These are phyloP conservation scores for Cheilosia scutellata DNA, from an alignment of 2,888 invertebrate genomes.

Conservation along the genomic window DNA sequence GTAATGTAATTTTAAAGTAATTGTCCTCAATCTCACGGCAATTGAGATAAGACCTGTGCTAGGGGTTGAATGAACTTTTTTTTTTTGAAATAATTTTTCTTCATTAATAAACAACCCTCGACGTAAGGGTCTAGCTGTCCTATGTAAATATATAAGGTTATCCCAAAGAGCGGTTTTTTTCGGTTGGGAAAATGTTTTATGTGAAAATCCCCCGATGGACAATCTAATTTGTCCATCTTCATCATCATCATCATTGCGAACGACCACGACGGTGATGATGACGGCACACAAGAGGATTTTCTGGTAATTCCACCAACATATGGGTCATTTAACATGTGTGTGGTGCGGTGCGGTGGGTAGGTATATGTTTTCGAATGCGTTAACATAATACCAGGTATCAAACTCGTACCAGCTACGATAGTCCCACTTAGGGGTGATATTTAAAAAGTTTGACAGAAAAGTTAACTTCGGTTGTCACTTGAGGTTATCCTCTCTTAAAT, in stretches of 20 bases:
- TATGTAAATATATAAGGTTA: slow-evolving; percentile 57
- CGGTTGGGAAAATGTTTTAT: slow-evolving; percentile 55
- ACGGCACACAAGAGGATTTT: slow-evolving; percentile 63
- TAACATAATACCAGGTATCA: slow-evolving; percentile 49
- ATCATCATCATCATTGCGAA: slow-evolving; percentile 59
- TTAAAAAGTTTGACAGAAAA: slow-evolving; percentile 60
- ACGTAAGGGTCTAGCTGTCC: slow-evolving; percentile 44
- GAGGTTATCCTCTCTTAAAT: slow-evolving; percentile 69
- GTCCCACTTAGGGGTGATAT: slow-evolving; percentile 37
- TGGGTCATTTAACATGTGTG: slow-evolving; percentile 70
- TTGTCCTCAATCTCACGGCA: slow-evolving; percentile 7
- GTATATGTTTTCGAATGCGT: slow-evolving; percentile 30
- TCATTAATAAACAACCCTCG: slow-evolving; percentile 68
- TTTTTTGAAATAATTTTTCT: slow-evolving; percentile 50
- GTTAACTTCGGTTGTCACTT: slow-evolving; percentile 73
- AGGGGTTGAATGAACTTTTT: neutral
- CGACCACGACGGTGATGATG: slow-evolving; percentile 50
- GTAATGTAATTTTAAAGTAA: slow-evolving; percentile 3
- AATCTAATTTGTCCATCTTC: slow-evolving; percentile 72
- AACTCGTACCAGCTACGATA: neutral
- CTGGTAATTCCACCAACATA: slow-evolving; percentile 70
- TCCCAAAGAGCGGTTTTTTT: slow-evolving; percentile 5
- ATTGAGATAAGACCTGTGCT: neutral
- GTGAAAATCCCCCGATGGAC: slow-evolving; percentile 51
- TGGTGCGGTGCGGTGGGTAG: slow-evolving; percentile 13